Conservation (phyloP, 1,140 invertebrate genomes). For the Drosophila oshimai region DNA sequence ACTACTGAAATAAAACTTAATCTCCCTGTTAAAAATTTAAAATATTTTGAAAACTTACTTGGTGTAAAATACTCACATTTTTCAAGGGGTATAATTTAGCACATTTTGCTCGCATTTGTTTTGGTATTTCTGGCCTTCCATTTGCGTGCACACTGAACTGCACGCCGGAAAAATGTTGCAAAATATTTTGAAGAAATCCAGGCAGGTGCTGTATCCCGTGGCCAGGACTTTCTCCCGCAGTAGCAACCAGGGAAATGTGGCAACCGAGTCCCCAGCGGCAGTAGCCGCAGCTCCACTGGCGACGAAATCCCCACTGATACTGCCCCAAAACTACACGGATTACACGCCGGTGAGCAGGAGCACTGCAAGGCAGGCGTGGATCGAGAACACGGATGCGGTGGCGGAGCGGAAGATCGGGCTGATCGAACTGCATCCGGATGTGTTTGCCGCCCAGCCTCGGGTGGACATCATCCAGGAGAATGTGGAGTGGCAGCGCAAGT, state of each 20-base stretch:
- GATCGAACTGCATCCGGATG: constrained; percentile 93
- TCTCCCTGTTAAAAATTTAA: too few species aligned
- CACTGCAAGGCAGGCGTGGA: constrained; percentile 90
- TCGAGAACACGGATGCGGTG: constrained; percentile 93
- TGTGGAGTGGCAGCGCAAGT: constrained; percentile 93
- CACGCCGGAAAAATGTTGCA: constrained; percentile 62
- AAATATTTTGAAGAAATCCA: constrained; percentile 69
- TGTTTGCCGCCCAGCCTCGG: constrained; percentile 92
- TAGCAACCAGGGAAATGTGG: background rate
- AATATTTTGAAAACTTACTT: too few species aligned
- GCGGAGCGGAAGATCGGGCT: constrained; percentile 92
- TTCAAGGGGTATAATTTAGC: background rate
- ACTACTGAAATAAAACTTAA: too few species aligned
- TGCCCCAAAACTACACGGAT: constrained; percentile 54
- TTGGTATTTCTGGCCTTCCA: background rate
- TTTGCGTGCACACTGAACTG: background rate
- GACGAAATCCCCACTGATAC: constrained; percentile 35
- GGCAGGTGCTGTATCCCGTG: constrained; percentile 49
- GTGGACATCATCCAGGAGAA: constrained; percentile 95
- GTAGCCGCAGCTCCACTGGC: background rate
- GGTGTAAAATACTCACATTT: background rate
- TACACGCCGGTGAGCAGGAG: constrained; percentile 54
- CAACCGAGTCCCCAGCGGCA: background rate
- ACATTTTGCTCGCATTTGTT: too few species aligned
- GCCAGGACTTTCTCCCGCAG: constrained; percentile 43